These are phyloP conservation scores for Mythimna albipuncta DNA, from an alignment of 2,888 invertebrate species.

Conservation along the genomic window DNA sequence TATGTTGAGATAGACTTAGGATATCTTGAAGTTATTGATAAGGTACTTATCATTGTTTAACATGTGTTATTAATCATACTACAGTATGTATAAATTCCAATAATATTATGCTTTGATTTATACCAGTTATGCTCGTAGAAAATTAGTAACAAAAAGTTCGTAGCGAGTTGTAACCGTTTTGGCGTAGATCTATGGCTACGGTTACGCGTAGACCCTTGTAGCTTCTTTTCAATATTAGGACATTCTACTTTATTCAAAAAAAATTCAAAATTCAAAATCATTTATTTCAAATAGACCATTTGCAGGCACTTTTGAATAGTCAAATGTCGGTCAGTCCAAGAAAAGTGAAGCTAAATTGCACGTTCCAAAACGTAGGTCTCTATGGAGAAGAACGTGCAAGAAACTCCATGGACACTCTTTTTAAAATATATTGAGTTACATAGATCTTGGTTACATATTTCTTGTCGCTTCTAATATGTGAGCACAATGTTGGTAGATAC, in stretches of 20 bases:
- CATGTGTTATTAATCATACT: background rate
- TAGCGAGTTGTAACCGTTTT: slow-evolving; percentile 17
- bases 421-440: no score
- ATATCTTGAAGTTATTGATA: slow-evolving; percentile 34
- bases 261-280: no score
- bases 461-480: no score
- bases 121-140: background rate
- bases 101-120: background rate
- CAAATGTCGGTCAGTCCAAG: no score
- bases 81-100: background rate
- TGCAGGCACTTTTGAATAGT: no score
- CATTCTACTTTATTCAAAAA: background rate
- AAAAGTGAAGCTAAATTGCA: no score
- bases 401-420: no score
- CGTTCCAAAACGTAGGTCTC: no score
- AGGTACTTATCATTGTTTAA: background rate
- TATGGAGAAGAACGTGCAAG: no score
- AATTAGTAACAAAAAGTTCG: slow-evolving; percentile 10
- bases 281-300: no score
- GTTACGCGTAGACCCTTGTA: background rate
- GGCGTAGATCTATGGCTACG: slow-evolving; percentile 4
- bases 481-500: no score
- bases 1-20: slow-evolving; percentile 18
- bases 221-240: background rate
- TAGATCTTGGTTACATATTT: no score